Base-by-base conservation (phyloP, 2,113 vertebrate species). In the Dicentrarchus labrax region DNA sequence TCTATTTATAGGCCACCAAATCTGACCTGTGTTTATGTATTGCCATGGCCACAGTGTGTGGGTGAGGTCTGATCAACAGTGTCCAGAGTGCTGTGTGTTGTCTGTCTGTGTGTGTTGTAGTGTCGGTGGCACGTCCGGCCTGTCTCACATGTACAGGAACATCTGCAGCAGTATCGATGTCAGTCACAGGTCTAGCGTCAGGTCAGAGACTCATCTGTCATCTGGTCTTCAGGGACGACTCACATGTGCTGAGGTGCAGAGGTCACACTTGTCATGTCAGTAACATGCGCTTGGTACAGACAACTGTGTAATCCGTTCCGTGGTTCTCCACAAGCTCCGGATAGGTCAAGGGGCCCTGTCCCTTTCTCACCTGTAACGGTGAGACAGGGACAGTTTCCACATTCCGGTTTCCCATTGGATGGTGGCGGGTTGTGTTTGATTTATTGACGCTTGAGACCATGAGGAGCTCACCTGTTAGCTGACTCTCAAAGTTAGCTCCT, bases 391-490 rank as follows among this genome's bases (percentile, higher is more conserved):
- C 50, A 19, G 16, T 2, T 30, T 30, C 30, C 30, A 30, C 30
- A 30, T 30, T 30, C 30, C 30, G 30, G 30, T 30, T 30, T 56
- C 75, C 54, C 61, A 78, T 67, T 4, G 24, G 57, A 15, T 72
- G 70, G 12, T 80, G 64, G 9, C 39, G 65, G 12, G 73, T 71
- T 84, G 38, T 68, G 62, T 47, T 10, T 1, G 83, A 80, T 19
- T 85, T 85, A 0, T 9, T 54, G 5, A 80, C 17, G 11, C 59
- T 65, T 0, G 72, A 43, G 4, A 75, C 22, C 11, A 10, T 50
- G 7, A 66, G 22, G 3, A 79, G 56, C 62, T 68, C 69, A 11
- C 45, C 13, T 0, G 64, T 75, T 19, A 75, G 57, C 17, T 43
- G 43, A 38, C 64, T 69, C 15, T 84, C 1, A 30, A 80, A 79